Conservation (phyloP, 2,888 invertebrate genomes). For the Parochlus steinenii region DNA sequence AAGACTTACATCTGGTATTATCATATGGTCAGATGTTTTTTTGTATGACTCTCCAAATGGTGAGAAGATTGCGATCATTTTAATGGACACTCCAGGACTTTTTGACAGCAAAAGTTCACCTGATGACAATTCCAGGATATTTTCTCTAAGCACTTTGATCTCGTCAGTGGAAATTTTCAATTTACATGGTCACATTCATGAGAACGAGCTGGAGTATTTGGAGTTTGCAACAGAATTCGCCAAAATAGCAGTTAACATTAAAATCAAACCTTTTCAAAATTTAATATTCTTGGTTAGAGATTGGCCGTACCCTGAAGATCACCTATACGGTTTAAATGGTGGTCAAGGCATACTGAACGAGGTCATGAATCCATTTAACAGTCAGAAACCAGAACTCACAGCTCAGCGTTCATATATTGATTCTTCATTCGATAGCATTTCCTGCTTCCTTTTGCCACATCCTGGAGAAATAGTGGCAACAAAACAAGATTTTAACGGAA, state of each 20-base stretch:
- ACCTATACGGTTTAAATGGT: conserved; percentile 9
- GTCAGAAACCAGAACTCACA: conserved; percentile 4
- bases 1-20: conserved; percentile 10
- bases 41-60: conserved; percentile 4
- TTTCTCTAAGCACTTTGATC: conserved; percentile 12
- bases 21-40: conserved; percentile 13
- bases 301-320: conserved; percentile 6
- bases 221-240: too few species aligned
- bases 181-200: conserved; percentile 10
- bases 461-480: conserved; percentile 10
- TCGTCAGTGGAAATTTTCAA: conserved; percentile 12
- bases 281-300: too few species aligned
- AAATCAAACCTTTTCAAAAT: too few species aligned
- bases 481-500: conserved; percentile 10
- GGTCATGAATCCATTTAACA: conserved; percentile 3
- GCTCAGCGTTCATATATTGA: conserved; percentile 1
- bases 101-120: conserved; percentile 10
- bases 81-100: conserved; percentile 13
- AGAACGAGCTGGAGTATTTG: conserved; percentile 12
- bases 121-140: conserved; percentile 11
- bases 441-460: conserved; percentile 8
- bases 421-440: conserved; percentile 8
- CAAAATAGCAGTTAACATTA: too few species aligned
- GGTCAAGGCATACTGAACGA: conserved; percentile 4
- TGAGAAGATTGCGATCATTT: conserved; percentile 11